These are phyloP conservation scores for Aethes cnicana DNA, from an alignment of 2,888 invertebrate species.

Conservation along the genomic window DNA sequence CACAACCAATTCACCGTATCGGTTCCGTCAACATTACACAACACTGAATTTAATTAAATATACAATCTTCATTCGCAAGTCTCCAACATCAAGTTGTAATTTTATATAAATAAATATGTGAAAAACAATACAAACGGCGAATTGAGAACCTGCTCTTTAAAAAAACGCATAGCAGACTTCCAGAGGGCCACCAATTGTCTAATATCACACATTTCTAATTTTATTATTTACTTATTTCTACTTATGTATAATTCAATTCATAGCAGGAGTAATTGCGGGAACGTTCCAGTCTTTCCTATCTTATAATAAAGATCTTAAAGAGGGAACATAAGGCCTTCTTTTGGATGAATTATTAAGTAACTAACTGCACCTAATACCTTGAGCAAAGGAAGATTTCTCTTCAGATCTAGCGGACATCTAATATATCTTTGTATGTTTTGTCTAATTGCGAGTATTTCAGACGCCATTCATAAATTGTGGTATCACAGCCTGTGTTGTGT, in stretches of 20 bases:
- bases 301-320: constrained; percentile 1
- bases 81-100: too few species aligned
- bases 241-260: neutral
- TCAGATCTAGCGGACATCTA: too few species aligned
- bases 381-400: constrained; percentile 3
- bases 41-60: too few species aligned
- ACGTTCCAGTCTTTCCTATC: neutral
- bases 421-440: too few species aligned
- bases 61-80: too few species aligned
- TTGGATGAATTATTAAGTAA: neutral
- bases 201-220: constrained; percentile 65
- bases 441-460: too few species aligned
- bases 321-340: neutral
- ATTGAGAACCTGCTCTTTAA: too few species aligned
- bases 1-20: neutral
- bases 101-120: neutral
- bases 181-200: constrained; percentile 52
- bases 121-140: neutral
- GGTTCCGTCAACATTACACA: too few species aligned
- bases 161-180: neutral
- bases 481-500: too few species aligned
- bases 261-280: constrained; percentile 3
- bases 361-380: neutral
- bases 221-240: constrained; percentile 34
- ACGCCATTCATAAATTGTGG: too few species aligned